A percentile compares a stretch with the other conserved stretches of the same genome.
phyloP scores from a whole-genome alignment of 2,113 vertebrate species.

The Pedionomus torquatus region DNA sequence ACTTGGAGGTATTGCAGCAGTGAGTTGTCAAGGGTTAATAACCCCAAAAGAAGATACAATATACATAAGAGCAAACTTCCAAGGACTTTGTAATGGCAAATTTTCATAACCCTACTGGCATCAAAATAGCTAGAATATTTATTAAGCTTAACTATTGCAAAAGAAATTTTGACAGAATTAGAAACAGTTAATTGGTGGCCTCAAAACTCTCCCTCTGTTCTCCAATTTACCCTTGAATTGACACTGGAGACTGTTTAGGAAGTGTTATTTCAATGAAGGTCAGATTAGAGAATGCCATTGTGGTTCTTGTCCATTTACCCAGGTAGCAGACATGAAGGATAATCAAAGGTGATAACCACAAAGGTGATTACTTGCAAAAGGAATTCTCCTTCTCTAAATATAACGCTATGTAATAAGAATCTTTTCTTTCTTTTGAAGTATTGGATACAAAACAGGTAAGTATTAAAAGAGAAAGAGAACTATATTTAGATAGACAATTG shows the following conservation, averaged over 20 bases:
- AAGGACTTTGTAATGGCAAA: constrained; percentile 54
- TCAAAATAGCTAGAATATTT: neutral
- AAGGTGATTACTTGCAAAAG: neutral
- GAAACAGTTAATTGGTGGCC: neutral
- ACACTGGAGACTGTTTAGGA: neutral
- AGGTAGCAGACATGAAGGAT: neutral
- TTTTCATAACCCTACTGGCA: neutral
- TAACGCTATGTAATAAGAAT: neutral
- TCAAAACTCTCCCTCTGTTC: neutral
- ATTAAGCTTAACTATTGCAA: neutral
- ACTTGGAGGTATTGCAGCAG: neutral
- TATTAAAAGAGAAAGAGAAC: neutral
- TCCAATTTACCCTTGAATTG: neutral
- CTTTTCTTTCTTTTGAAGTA: neutral
- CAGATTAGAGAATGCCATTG: neutral
- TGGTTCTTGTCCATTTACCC: neutral
- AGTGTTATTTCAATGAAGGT: neutral
- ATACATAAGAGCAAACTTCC: constrained; percentile 12
- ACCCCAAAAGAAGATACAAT: constrained; percentile 16
- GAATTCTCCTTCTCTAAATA: neutral
- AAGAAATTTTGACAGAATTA: neutral
- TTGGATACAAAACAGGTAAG: neutral
- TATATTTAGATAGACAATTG: neutral
- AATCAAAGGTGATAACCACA: no score
- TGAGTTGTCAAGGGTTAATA: constrained; percentile 66